Conservation (phyloP, 2,888 invertebrate genomes). For the Auanema freiburgensis region DNA sequence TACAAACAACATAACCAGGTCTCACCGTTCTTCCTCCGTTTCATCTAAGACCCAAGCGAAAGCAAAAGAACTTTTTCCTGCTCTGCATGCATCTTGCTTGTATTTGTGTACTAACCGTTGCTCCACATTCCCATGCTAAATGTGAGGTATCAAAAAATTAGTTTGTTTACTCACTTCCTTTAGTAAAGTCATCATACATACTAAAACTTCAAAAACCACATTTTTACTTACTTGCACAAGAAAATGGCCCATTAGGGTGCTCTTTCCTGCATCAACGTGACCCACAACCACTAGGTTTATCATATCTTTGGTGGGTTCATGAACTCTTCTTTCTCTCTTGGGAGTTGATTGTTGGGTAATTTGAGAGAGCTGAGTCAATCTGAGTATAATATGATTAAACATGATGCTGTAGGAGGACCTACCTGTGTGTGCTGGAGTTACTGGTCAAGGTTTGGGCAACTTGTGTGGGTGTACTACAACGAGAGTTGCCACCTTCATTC, state of each 20-base stretch:
- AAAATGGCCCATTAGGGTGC: constrained; percentile 93
- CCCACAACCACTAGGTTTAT: constrained; percentile 69
- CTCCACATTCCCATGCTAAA: constrained; percentile 76
- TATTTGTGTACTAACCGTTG: constrained; percentile 90
- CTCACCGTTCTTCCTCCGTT: constrained; percentile 86
- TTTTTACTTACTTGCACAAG: constrained; percentile 71
- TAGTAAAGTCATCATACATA: constrained; percentile 3
- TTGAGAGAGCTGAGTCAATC: constrained; percentile 39
- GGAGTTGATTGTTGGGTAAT: constrained; percentile 36
- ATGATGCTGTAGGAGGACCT: background rate
- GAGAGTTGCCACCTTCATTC: constrained; percentile 6
- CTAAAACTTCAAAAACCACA: too few relatives aligned
- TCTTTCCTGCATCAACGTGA: constrained; percentile 96
- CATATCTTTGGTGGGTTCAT: constrained; percentile 34
- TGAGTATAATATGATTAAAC: constrained; percentile 16
- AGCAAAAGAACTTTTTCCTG: constrained; percentile 84
- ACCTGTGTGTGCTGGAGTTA: constrained; percentile 15
- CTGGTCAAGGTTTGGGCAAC: constrained; percentile 13
- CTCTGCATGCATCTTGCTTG: constrained; percentile 92
- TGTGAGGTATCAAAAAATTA: background rate
- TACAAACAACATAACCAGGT: background rate
- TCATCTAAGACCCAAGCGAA: constrained; percentile 99
- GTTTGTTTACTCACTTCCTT: background rate
- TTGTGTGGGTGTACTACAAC: background rate
- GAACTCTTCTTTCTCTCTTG: constrained; percentile 24